Percentiles rank a stretch among this genome's conserved stretches.
These are phyloP conservation scores for Cryptus armator DNA, from an alignment of 2,888 invertebrate species.

Conservation along the genomic window DNA sequence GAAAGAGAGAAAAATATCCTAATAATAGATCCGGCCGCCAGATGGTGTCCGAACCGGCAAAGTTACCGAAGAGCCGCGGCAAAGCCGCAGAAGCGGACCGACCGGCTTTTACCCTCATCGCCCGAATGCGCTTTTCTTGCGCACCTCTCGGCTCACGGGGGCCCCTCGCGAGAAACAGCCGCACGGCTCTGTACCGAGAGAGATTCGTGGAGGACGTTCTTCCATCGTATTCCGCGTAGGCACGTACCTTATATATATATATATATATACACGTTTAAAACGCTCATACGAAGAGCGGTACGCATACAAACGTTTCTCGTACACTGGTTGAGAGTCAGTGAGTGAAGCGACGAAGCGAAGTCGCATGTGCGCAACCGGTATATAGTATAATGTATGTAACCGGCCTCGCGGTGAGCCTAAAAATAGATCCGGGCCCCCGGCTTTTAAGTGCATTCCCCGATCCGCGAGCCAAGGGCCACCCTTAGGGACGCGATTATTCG, in stretches of 20 bases:
- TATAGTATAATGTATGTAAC: conserved; percentile 70
- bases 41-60: conserved; percentile 69
- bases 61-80: conserved; percentile 9
- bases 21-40: conserved; percentile 73
- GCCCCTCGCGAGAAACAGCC: conserved; percentile 46
- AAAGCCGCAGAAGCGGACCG: conserved; percentile 52
- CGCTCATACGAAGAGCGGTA: conserved; percentile 21
- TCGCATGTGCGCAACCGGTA: conserved; percentile 71
- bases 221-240: conserved; percentile 60
- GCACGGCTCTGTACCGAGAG: conserved; percentile 46
- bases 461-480: conserved; percentile 63
- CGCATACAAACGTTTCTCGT: conserved; percentile 21
- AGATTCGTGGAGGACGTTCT: conserved; percentile 54
- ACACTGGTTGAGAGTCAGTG: conserved; percentile 5
- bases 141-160: conserved; percentile 5
- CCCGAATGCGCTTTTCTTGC: conserved; percentile 61
- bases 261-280: neutral
- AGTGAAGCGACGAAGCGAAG: conserved; percentile 15
- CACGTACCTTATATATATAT: conserved; percentile 38
- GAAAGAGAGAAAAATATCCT: conserved; percentile 60
- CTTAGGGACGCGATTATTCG: conserved; percentile 57
- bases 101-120: conserved; percentile 56
- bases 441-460: conserved; percentile 72
- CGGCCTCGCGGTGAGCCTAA: conserved; percentile 66
- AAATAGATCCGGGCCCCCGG: conserved; percentile 64